Conservation (phyloP, 2,888 invertebrate species). For the Pasiphila rectangulata region DNA sequence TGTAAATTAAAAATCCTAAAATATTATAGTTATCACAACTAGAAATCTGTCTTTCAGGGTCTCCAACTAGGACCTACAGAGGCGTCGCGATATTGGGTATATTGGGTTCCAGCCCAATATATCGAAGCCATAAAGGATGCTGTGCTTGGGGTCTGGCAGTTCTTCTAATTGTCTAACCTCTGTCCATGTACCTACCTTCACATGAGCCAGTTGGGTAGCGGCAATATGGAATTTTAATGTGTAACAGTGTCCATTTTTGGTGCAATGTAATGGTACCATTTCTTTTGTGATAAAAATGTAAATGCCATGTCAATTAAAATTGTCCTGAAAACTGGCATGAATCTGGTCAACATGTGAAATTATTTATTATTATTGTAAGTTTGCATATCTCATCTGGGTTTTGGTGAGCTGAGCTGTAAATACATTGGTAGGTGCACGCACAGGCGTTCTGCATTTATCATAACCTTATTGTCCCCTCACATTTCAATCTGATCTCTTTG, state of each 20-base stretch:
- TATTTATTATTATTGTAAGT: slow-evolving; percentile 73
- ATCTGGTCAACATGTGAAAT: slow-evolving; percentile 73
- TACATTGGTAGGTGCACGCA: slow-evolving; percentile 35
- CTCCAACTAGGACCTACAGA: slow-evolving; percentile 95
- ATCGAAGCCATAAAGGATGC: slow-evolving; percentile 95
- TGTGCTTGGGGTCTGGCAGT: slow-evolving; percentile 92
- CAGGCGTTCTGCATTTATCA: slow-evolving; percentile 35
- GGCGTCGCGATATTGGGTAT: slow-evolving; percentile 95
- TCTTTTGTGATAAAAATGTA: slow-evolving; percentile 65
- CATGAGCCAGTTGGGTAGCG: slow-evolving; percentile 66
- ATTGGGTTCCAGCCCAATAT: slow-evolving; percentile 96
- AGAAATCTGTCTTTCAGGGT: slow-evolving; percentile 76
- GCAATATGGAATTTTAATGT: slow-evolving; percentile 61
- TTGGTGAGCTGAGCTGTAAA: slow-evolving; percentile 58
- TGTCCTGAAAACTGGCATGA: slow-evolving; percentile 71
- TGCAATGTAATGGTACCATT: slow-evolving; percentile 62
- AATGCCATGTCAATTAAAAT: slow-evolving; percentile 78
- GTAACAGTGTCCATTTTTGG: slow-evolving; percentile 54
- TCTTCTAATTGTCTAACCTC: slow-evolving; percentile 77
- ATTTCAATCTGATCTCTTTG: slow-evolving; percentile 73
- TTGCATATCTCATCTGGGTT: slow-evolving; percentile 68
- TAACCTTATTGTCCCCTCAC: slow-evolving; percentile 62
- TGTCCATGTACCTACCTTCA: slow-evolving; percentile 56
- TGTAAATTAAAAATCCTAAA: not conserved
- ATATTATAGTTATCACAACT: not conserved